Percentiles rank a stretch among this genome's conserved stretches.
Conservation (phyloP, 1,140 invertebrate species). For the Heliconius melpomene region DNA sequence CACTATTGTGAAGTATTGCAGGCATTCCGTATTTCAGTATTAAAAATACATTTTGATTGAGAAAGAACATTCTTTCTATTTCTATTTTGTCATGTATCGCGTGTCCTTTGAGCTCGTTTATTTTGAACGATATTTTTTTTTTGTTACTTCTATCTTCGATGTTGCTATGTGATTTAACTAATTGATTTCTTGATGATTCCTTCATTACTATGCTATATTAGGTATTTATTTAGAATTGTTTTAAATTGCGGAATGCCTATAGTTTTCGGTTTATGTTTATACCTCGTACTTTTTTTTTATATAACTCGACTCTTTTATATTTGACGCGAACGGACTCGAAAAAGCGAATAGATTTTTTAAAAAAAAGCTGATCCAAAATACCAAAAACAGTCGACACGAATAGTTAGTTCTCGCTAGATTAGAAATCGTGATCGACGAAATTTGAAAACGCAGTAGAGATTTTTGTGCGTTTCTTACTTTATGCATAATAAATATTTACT, state of each 20-base stretch:
- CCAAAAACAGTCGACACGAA: constrained; percentile 14
- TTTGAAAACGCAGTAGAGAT: neutral
- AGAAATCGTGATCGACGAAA: constrained; percentile 3
- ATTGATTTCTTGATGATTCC: neutral
- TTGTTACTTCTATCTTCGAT: neutral
- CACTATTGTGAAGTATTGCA: neutral
- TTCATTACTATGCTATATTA: neutral
- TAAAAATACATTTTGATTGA: neutral
- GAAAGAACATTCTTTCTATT: too few species aligned
- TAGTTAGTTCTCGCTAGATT: constrained; percentile 12
- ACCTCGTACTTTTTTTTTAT: neutral
- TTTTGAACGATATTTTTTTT: neutral
- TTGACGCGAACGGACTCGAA: neutral
- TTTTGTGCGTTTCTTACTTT: neutral
- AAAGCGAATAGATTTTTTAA: neutral
- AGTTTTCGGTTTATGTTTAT: neutral
- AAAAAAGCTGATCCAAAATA: neutral
- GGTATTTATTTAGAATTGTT: neutral
- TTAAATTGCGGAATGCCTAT: neutral
- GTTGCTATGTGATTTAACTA: neutral
- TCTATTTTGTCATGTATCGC: neutral
- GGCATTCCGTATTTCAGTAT: neutral
- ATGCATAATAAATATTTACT: neutral
- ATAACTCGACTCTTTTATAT: neutral
- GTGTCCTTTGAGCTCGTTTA: neutral